Base-by-base conservation (phyloP, 1,140 invertebrate genomes). In the Telenomus remus region DNA sequence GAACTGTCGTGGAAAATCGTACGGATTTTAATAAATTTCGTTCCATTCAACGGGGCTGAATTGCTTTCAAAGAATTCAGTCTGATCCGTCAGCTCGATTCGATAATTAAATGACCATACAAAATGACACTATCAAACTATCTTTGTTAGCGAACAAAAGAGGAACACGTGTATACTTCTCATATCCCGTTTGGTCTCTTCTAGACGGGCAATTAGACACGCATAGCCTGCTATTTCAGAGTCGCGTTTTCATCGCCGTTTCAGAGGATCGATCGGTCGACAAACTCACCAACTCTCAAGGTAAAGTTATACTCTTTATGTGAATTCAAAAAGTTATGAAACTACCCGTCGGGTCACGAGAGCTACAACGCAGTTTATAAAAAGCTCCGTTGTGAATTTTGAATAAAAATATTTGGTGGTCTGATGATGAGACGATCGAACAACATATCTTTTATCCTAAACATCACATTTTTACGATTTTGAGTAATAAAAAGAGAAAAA, bases 121-220 rank as follows among this genome's bases (percentile, higher is more conserved):
- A 71, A 56, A 56, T 56, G 27, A 42, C 63, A 65, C n/a, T 39
- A 46, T 51, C 37, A 47, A 57, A 68, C n/a, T 8, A n/a, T 34
- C 16, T 54, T 56, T 65, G 44, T 65, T 10, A 4, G 5, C 4
- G 1, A 35, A 54, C 37, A 54, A 50, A 59, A 46, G 15, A 16
- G 14, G 35, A 61, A 49, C 47, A 65, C 71, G 64, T 76, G 60
- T 79, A n/a, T n/a, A 50, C 74, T 80, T 81, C 77, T 78, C 54
- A 39, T 78, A 80, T 71, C 61, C 76, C 54, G 71, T 79, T 79
- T 79, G 78, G 80, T 80, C 66, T 80, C 80, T 81, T 80, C 73
- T 68, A 53, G 72, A 66, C 76, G 75, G 72, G 46, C 71, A 55
- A 82, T 81, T 79, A 43, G 79, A 63, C 50, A 71, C 68, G 79